These are phyloP conservation scores for Platorchestia sp. DNA, from an alignment of 1,140 invertebrate species.

Conservation along the genomic window DNA sequence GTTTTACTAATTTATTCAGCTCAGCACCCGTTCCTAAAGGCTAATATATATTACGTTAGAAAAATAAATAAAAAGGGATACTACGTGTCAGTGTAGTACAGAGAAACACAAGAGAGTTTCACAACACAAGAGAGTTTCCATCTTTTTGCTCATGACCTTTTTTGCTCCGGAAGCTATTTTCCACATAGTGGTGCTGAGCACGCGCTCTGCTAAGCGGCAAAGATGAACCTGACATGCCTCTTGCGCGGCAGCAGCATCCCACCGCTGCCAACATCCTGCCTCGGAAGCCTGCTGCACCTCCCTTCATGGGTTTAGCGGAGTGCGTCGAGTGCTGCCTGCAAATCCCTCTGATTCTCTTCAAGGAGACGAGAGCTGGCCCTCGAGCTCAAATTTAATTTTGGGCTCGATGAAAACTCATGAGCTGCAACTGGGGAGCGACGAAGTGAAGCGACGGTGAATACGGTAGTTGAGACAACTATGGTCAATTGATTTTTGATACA, in stretches of 20 bases:
- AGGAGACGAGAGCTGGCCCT: neutral
- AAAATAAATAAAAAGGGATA: too few species aligned
- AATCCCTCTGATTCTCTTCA: slow-evolving; percentile 7
- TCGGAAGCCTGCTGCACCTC: neutral
- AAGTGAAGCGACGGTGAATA: neutral
- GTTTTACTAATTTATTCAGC: too few species aligned
- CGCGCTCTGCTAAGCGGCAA: neutral
- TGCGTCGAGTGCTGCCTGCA: neutral
- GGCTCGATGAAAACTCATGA: neutral
- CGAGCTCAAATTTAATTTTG: neutral
- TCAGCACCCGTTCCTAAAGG: too few species aligned
- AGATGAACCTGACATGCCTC: neutral
- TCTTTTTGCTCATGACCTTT: neutral
- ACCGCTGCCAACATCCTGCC: too few species aligned
- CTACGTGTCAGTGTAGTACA: too few species aligned
- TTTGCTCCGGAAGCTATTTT: neutral
- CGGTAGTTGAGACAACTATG: neutral
- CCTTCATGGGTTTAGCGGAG: neutral
- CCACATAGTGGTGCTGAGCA: neutral
- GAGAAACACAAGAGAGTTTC: too few species aligned
- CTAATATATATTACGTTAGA: too few species aligned
- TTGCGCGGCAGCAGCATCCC: neutral
- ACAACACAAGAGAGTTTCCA: neutral
- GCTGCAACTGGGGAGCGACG: neutral
- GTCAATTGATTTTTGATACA: neutral